Percentiles rank a stretch among this genome's conserved stretches.
Conservation (phyloP, 2,113 vertebrate species). For the Phylloscopus trochilus region DNA sequence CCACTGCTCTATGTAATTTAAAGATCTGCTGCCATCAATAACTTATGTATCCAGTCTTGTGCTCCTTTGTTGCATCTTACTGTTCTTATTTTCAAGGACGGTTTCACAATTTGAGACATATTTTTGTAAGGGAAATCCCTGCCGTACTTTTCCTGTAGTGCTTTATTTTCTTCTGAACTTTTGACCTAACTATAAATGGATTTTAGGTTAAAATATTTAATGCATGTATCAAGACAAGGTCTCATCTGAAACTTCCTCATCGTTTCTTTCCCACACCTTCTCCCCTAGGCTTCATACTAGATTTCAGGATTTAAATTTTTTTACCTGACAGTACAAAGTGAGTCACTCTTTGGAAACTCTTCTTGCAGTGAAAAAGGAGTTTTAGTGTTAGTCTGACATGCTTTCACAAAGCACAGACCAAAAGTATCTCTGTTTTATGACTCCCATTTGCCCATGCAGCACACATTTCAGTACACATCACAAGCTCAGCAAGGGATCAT, state of each 20-base stretch:
- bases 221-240: not conserved
- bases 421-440: not conserved
- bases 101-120: not conserved
- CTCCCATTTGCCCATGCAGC: not conserved
- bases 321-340: not conserved
- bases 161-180: slow-evolving; percentile 13
- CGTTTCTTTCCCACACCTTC: not conserved
- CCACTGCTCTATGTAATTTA: not conserved
- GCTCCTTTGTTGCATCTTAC: not conserved
- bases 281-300: not conserved
- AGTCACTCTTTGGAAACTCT: not conserved
- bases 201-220: not conserved
- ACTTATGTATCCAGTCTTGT: not conserved
- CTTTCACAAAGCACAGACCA: not conserved
- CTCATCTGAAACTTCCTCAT: not conserved
- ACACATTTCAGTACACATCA: not conserved
- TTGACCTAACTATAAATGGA: not conserved
- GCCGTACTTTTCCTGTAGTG: not conserved
- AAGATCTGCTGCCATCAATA: slow-evolving; percentile 21
- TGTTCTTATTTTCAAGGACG: slow-evolving; percentile 12
- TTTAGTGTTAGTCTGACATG: not conserved
- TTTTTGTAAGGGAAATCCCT: not conserved
- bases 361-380: not conserved
- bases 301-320: not conserved
- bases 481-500: not conserved